These are phyloP conservation scores for Girardinus metallicus DNA, from an alignment of 2,797 vertebrate species.

Conservation along the genomic window DNA sequence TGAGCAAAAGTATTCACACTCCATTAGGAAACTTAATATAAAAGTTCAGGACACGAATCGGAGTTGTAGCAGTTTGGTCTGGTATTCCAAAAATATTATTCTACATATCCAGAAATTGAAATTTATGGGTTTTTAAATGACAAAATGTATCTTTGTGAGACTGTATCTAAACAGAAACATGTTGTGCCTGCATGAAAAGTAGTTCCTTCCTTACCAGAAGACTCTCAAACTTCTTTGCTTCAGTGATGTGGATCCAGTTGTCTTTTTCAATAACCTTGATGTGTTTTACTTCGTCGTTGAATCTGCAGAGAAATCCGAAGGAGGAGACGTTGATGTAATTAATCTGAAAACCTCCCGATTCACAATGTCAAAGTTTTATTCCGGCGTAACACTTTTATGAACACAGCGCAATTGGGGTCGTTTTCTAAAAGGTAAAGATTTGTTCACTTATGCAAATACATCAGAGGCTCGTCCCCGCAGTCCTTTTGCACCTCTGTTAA, in stretches of 20 bases:
- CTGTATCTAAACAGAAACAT: not conserved
- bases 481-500: constrained; percentile 27
- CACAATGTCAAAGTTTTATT: not conserved
- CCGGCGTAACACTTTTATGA: not conserved
- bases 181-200: not conserved
- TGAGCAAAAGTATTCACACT: not conserved
- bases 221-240: constrained; percentile 98
- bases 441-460: constrained; percentile 25
- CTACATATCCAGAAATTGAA: not conserved
- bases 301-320: constrained; percentile 76
- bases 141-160: not conserved
- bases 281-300: constrained; percentile 98
- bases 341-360: not conserved
- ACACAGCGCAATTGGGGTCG: constrained; percentile 7
- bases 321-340: not conserved
- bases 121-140: not conserved
- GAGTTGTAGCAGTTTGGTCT: too few relatives aligned
- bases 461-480: constrained; percentile 18
- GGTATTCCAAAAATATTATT: too few relatives aligned
- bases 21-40: not conserved
- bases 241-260: constrained; percentile 98
- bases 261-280: constrained; percentile 98
- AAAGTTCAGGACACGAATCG: too few relatives aligned
- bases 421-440: constrained; percentile 21
- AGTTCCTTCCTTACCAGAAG: constrained; percentile 83